These are phyloP conservation scores for Nicator chloris DNA, from an alignment of 2,113 vertebrate species.

Conservation along the genomic window DNA sequence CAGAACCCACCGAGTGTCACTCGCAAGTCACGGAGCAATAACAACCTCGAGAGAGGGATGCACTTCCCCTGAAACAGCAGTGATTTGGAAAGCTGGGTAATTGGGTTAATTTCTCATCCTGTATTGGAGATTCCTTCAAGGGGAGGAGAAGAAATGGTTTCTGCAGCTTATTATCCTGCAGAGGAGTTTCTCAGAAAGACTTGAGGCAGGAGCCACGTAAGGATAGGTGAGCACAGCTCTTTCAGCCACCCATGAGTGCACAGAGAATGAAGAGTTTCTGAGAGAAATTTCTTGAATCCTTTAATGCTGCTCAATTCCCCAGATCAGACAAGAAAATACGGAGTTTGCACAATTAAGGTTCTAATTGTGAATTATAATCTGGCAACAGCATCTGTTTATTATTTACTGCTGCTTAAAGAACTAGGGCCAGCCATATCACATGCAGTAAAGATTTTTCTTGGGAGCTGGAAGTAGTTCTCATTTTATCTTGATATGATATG, in stretches of 20 bases:
- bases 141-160: background rate
- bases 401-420: slow-evolving; percentile 46
- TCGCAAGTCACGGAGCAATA: background rate
- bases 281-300: background rate
- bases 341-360: background rate
- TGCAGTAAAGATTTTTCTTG: background rate
- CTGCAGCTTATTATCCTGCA: background rate
- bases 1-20: background rate
- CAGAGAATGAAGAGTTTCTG: background rate
- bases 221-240: slow-evolving; percentile 6
- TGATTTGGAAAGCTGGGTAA: background rate
- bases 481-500: slow-evolving; percentile 25
- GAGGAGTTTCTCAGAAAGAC: background rate
- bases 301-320: background rate
- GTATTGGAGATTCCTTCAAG: background rate
- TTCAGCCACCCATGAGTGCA: background rate
- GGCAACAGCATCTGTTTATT: slow-evolving; percentile 25
- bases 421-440: background rate
- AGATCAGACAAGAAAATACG: background rate
- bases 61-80: background rate
- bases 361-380: slow-evolving; percentile 38
- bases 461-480: background rate
- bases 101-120: slow-evolving; percentile 38
- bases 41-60: background rate
- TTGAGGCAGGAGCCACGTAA: background rate